phyloP scores from a whole-genome alignment of 1,140 invertebrate species.

The Gonioctena quinquepunctata region DNA sequence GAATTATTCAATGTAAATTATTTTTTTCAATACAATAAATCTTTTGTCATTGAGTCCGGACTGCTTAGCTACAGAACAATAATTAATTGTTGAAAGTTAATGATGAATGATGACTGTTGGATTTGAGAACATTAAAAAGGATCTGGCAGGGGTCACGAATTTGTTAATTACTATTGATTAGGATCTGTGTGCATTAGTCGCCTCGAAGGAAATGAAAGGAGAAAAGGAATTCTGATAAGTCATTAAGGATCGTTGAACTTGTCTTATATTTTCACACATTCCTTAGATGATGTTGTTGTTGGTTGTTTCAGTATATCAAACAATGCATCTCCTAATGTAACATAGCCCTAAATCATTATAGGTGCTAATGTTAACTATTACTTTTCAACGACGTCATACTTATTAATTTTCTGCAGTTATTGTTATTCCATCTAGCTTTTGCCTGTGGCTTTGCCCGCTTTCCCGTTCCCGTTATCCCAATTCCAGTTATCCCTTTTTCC shows the following conservation, averaged over 20 bases:
- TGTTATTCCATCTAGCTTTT: too few relatives aligned
- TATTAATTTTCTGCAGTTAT: too few relatives aligned
- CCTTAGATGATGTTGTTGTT: too few relatives aligned
- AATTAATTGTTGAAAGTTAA: slow-evolving; percentile 54
- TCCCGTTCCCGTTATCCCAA: too few relatives aligned
- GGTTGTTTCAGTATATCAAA: too few relatives aligned
- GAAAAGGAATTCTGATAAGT: not conserved
- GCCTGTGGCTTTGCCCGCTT: too few relatives aligned
- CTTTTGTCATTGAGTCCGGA: slow-evolving; percentile 48
- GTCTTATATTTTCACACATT: too few relatives aligned
- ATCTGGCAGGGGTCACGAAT: slow-evolving; percentile 48
- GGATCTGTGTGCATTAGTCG: slow-evolving; percentile 22
- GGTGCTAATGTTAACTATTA: too few relatives aligned
- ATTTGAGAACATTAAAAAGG: slow-evolving; percentile 47
- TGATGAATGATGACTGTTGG: slow-evolving; percentile 53
- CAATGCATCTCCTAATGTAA: too few relatives aligned
- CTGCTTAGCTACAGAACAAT: slow-evolving; percentile 40
- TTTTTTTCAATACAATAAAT: slow-evolving; percentile 51
- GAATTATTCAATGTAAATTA: slow-evolving; percentile 52
- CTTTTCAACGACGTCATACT: too few relatives aligned
- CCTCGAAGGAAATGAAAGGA: not conserved
- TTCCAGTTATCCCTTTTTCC: too few relatives aligned
- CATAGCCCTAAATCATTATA: too few relatives aligned
- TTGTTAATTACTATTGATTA: slow-evolving; percentile 51
- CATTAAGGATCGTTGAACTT: not conserved